These are phyloP conservation scores for Elephantulus edwardii DNA, from an alignment of 2,113 vertebrate species.

Conservation along the genomic window DNA sequence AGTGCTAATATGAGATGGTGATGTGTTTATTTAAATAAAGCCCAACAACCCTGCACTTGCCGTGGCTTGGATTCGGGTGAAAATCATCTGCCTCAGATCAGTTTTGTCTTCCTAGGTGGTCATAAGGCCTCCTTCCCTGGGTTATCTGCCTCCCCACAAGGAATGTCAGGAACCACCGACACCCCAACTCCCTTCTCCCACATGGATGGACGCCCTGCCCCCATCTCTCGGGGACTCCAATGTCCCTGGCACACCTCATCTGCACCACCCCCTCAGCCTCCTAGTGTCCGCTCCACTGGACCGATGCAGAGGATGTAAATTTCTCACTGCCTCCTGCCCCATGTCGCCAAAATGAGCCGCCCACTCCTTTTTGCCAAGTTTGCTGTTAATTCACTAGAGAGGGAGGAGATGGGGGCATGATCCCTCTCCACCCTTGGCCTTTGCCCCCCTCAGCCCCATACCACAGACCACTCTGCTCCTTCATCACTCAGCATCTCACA, in stretches of 20 bases:
- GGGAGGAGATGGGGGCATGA: not conserved
- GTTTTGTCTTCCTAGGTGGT: not conserved
- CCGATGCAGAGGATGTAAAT: not conserved
- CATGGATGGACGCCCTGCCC: not conserved
- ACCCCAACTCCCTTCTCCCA: not conserved
- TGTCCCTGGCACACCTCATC: not conserved
- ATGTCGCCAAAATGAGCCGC: not conserved
- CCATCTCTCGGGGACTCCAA: not conserved
- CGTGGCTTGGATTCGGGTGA: not conserved
- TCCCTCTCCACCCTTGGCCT: not conserved
- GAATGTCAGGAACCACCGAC: not conserved
- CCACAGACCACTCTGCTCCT: not conserved
- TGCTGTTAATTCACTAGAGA: not conserved
- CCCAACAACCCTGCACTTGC: not conserved
- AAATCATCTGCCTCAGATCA: not conserved
- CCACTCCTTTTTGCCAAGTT: not conserved
- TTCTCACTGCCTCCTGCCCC: not conserved
- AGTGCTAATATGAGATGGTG: not conserved
- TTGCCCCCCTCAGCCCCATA: not conserved
- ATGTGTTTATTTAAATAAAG: constrained; percentile 63
- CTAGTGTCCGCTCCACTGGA: not conserved
- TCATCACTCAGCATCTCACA: not conserved
- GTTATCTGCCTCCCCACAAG: not conserved
- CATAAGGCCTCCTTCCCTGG: not conserved
- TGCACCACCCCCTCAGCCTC: not conserved